Evolutionary conservation across 1,140 invertebrate species (phyloP).

Genomic region (Chironomus tepperi): DNA sequence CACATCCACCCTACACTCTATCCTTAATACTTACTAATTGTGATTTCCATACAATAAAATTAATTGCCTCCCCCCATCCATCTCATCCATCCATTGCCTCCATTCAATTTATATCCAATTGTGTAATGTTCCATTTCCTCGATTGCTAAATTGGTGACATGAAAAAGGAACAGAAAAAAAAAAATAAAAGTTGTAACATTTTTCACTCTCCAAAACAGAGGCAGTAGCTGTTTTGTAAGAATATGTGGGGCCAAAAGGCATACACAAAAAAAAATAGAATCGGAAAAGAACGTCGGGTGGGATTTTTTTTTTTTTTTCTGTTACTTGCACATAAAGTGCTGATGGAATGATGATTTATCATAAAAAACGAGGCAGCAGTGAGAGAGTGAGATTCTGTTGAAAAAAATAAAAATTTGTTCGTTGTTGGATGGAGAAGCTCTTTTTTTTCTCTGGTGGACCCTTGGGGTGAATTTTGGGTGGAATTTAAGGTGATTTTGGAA

Average conservation of each 20-base stretch:
- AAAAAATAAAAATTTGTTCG: no score
- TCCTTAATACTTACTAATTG: neutral
- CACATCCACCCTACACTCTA: neutral
- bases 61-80: neutral
- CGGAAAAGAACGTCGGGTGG: neutral
- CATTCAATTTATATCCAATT: neutral
- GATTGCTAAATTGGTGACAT: conserved; percentile 7
- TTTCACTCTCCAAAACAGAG: conserved; percentile 4
- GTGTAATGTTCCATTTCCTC: neutral
- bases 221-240: neutral
- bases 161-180: neutral
- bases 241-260: no score
- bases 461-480: no score
- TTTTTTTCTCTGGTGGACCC: no score
- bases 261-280: neutral
- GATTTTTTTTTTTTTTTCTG: neutral
- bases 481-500: no score
- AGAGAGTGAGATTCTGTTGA: neutral
- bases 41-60: neutral
- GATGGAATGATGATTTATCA: conserved; percentile 8
- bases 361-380: neutral
- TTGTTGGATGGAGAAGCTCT: no score
- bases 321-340: conserved; percentile 6
- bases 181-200: conserved; percentile 13
- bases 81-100: no score